These are phyloP conservation scores for Orientallactaga sibirica DNA, from an alignment of 2,797 vertebrate species.

Conservation along the genomic window DNA sequence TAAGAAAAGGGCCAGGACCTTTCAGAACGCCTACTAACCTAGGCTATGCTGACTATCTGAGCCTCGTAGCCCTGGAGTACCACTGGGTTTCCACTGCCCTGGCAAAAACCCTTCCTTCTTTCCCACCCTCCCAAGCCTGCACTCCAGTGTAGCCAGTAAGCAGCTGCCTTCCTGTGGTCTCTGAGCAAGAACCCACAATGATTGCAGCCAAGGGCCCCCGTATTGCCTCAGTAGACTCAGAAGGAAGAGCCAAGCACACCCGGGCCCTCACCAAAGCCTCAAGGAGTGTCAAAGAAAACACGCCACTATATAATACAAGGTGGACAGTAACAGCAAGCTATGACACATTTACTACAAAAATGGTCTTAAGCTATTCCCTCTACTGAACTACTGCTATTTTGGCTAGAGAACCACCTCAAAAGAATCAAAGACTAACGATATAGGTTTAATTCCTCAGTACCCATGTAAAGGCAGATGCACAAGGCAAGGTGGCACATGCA, in stretches of 20 bases:
- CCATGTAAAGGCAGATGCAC: no score
- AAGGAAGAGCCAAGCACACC: slow-evolving; percentile 1
- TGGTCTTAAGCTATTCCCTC: slow-evolving; percentile 1
- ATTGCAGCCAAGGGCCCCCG: not conserved
- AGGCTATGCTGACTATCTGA: not conserved
- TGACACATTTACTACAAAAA: not conserved
- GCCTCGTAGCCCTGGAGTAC: not conserved
- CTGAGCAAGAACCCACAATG: slow-evolving; percentile 28
- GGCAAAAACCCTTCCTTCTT: not conserved
- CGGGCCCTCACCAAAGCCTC: not conserved
- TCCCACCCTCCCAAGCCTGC: not conserved
- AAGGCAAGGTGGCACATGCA: no score
- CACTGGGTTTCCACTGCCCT: not conserved
- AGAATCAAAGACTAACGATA: no score
- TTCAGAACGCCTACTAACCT: not conserved
- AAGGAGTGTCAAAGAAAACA: not conserved
- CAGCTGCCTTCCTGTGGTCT: not conserved
- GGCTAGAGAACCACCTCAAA: not conserved
- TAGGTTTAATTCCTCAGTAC: no score
- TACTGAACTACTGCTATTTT: not conserved
- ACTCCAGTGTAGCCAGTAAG: not conserved
- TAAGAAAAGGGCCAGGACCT: not conserved
- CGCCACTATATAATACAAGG: not conserved
- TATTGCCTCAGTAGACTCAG: not conserved
- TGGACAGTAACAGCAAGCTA: not conserved